phyloP scores from a whole-genome alignment of 2,113 vertebrate genomes.

The Archocentrus centrarchus region DNA sequence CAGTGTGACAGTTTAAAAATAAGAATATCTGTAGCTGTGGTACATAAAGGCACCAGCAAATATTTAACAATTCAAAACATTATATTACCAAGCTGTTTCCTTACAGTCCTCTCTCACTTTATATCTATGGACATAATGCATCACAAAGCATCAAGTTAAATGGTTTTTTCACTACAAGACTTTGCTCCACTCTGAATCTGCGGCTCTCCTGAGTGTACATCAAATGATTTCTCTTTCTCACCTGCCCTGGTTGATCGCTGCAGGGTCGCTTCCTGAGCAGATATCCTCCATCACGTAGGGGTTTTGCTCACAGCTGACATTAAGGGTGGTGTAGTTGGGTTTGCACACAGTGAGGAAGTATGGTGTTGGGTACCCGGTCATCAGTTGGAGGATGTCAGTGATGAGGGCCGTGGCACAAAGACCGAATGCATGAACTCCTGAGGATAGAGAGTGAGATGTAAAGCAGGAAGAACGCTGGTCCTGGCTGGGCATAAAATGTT shows the following conservation, averaged over 20 bases:
- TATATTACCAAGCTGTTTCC: no score
- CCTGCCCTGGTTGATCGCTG: constrained; percentile 94
- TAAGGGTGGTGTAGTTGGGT: constrained; percentile 95
- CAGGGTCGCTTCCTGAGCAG: constrained; percentile 90
- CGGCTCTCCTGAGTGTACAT: not conserved
- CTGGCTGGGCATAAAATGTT: no score
- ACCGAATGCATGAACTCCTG: constrained; percentile 96
- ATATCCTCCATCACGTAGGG: constrained; percentile 95
- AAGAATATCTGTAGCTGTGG: no score
- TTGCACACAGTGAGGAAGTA: constrained; percentile 99
- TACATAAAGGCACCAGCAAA: no score
- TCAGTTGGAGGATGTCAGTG: constrained; percentile 96
- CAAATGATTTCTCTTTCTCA: constrained; percentile 62
- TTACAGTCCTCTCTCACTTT: not conserved
- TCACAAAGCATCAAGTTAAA: not conserved
- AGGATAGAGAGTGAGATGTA: not conserved
- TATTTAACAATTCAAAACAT: no score
- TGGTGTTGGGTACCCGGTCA: constrained; percentile 93
- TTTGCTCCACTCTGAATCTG: not conserved
- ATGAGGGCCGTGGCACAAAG: constrained; percentile 96
- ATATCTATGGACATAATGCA: not conserved
- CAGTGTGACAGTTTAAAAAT: no score
- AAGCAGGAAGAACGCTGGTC: not conserved
- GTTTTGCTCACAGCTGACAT: constrained; percentile 93
- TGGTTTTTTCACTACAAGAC: not conserved